Base-by-base conservation (phyloP, 1,140 invertebrate genomes). In the Euura lappo region DNA sequence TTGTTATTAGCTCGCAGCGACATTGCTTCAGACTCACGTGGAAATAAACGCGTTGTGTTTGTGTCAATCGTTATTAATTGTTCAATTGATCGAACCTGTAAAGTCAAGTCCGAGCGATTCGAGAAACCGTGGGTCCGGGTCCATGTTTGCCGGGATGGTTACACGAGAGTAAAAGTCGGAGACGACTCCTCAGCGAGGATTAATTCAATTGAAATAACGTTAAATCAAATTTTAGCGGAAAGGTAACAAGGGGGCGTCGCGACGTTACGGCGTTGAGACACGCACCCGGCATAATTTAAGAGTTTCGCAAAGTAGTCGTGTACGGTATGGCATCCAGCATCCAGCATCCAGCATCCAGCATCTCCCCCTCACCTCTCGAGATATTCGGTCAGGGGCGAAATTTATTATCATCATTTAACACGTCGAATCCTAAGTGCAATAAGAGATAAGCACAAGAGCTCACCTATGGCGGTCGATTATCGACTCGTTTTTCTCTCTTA, bases 191-290 rank as follows among this genome's bases (percentile, higher is more conserved):
- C 28, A 28, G 75, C 76, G 73, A 75, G 79, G 77, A 78, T 84
- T 83, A 79, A 79, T 82, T 83, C 80, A 77, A 78, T 83, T 76
- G 76, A 74, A 78, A 73, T 83, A 80, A 85, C 79, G 81, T 83
- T 86, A 85, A 86, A 86, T 86, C 82, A 86, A 81, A 82, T 78
- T 78, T 80, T 83, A 79, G 81, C 79, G 83, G 84, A 83, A 11
- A 80, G 84, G 84, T 81, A 86, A 86, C 84, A 86, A 86, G 85
- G 80, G 83, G 83, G 80, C 80, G 80, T 81, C 79, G 79, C 78
- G 70, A 73, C 80, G 79, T 86, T 86, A 86, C 84, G 84, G 81
- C 85, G 84, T 72, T 79, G 76, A 77, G 79, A 83, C 84, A 86
- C 84, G 85, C 85, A 86, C 83, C 79, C 76, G 79, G 76, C 80